Conservation (phyloP, 2,888 invertebrate species). For the Tenthredo livida region DNA sequence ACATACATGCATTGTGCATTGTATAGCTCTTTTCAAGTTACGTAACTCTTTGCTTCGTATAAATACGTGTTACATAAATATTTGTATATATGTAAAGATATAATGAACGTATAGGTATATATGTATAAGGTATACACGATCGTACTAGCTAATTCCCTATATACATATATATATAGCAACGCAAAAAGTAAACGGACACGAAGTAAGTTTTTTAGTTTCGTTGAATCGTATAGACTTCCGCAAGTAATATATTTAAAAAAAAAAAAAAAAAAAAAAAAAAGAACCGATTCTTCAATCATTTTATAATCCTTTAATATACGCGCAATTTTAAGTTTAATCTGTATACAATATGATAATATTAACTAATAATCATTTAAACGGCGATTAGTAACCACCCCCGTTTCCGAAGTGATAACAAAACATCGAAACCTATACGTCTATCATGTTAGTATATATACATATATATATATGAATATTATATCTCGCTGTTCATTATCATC, state of each 20-base stretch:
- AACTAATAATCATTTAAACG: neutral
- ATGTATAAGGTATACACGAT: neutral
- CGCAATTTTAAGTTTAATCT: neutral
- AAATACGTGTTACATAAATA: conserved; percentile 12
- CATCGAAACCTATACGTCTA: too few relatives aligned
- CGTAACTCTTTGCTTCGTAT: neutral
- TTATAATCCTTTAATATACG: neutral
- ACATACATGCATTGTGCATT: neutral
- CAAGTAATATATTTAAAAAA: too few relatives aligned
- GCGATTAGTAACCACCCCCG: neutral
- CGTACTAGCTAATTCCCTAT: neutral
- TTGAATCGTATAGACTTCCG: neutral
- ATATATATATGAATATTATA: neutral
- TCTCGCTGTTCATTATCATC: neutral
- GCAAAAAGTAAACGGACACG: neutral
- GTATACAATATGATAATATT: neutral
- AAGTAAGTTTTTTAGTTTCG: neutral
- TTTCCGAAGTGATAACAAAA: neutral
- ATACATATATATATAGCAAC: neutral
- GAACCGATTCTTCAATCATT: neutral
- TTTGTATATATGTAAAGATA: neutral
- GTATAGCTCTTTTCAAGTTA: neutral
- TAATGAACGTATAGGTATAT: neutral
- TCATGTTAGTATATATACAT: too few relatives aligned
- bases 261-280: neutral